Percentiles rank a stretch among this genome's conserved stretches.
These are phyloP conservation scores for Prorops nasuta DNA, from an alignment of 1,140 invertebrate species.

Conservation along the genomic window DNA sequence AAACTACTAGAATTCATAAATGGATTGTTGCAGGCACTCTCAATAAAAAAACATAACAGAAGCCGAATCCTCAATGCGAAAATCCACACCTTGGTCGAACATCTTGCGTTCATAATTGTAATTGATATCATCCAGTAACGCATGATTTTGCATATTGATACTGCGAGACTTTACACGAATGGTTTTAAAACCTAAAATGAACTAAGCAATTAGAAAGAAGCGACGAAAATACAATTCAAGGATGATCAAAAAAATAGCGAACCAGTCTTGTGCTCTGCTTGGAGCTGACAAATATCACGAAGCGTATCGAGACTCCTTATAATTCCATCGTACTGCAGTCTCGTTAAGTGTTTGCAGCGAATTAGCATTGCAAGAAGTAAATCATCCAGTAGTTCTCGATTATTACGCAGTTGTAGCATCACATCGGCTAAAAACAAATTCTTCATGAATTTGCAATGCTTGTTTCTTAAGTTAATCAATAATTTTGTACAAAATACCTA, in stretches of 20 bases:
- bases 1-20: too few relatives aligned
- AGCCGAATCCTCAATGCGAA: constrained; percentile 49
- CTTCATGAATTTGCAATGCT: not conserved
- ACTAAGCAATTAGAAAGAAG: not conserved
- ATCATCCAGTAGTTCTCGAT: constrained; percentile 52
- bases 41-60: constrained; percentile 28
- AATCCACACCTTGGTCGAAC: constrained; percentile 44
- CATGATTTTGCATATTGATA: constrained; percentile 37
- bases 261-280: constrained; percentile 44
- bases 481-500: constrained; percentile 33
- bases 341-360: constrained; percentile 45
- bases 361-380: constrained; percentile 46
- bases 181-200: constrained; percentile 37
- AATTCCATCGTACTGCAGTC: constrained; percentile 52
- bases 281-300: constrained; percentile 48
- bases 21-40: too few relatives aligned
- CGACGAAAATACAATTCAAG: too few relatives aligned
- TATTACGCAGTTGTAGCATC: constrained; percentile 50
- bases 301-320: constrained; percentile 48
- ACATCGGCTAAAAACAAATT: constrained; percentile 40
- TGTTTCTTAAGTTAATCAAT: not conserved
- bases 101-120: constrained; percentile 42
- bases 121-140: constrained; percentile 41
- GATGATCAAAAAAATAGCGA: too few relatives aligned
- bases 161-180: constrained; percentile 49